Percentiles rank a stretch among this genome's conserved stretches.
These are phyloP conservation scores for Heliconius erato DNA, from an alignment of 2,888 invertebrate species.

Conservation along the genomic window DNA sequence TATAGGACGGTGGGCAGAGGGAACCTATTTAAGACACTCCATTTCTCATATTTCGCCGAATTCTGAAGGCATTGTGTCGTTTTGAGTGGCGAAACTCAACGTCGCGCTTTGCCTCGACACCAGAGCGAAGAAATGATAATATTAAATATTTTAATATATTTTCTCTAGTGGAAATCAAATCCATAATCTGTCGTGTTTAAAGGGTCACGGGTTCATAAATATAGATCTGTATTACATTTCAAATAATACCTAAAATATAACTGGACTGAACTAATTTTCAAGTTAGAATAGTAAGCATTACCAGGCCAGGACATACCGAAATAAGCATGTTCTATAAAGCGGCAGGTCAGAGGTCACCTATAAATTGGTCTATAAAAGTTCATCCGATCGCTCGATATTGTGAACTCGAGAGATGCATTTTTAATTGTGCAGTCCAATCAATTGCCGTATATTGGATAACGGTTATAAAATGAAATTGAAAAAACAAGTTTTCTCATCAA, in stretches of 20 bases:
- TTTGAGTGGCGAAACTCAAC: no score
- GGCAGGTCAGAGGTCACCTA: constrained; percentile 14
- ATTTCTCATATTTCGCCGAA: no score
- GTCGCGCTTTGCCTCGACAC: no score
- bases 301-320: not conserved
- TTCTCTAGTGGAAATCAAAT: no score
- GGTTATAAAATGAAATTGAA: constrained; percentile 8
- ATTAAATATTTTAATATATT: no score
- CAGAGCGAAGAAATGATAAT: no score
- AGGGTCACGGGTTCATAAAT: not conserved
- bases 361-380: constrained; percentile 32
- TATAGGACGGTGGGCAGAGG: no score
- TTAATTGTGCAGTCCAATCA: constrained; percentile 28
- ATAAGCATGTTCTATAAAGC: not conserved
- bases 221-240: not conserved
- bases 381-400: constrained; percentile 10
- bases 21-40: no score
- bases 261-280: not conserved
- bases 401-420: constrained; percentile 15
- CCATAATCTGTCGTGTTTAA: no score
- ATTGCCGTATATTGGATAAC: constrained; percentile 5
- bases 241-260: not conserved
- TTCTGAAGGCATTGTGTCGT: no score
- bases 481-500: not conserved
- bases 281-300: not conserved